These are phyloP conservation scores for Cerastoderma edule DNA, from an alignment of 2,888 invertebrate species.

Conservation along the genomic window DNA sequence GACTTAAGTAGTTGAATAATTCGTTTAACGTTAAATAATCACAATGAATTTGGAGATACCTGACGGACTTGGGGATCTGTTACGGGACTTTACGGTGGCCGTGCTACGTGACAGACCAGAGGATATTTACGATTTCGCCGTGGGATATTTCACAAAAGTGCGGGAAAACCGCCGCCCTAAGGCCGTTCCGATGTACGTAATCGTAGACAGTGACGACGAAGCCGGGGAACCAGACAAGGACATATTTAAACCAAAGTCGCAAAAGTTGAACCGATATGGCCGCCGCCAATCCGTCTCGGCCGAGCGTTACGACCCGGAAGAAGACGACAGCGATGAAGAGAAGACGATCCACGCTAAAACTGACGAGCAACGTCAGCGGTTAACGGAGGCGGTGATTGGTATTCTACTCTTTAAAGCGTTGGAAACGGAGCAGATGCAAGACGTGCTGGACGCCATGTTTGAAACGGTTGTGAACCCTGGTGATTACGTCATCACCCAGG, in stretches of 20 bases:
- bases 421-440: constrained; percentile 82
- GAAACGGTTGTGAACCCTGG: constrained; percentile 81
- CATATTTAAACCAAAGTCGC: constrained; percentile 78
- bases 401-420: constrained; percentile 82
- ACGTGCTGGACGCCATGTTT: constrained; percentile 84
- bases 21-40: background rate
- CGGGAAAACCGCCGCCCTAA: constrained; percentile 78
- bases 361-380: constrained; percentile 80
- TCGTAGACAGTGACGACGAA: constrained; percentile 82
- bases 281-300: constrained; percentile 83
- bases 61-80: constrained; percentile 82
- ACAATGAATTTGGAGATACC: constrained; percentile 82
- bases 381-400: constrained; percentile 80
- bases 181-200: constrained; percentile 83
- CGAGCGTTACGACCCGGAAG: constrained; percentile 83
- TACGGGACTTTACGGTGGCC: constrained; percentile 83
- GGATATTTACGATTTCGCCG: constrained; percentile 82
- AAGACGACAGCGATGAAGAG: constrained; percentile 80
- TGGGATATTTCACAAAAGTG: constrained; percentile 81
- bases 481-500: constrained; percentile 82
- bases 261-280: constrained; percentile 77
- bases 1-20: too few species aligned
- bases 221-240: constrained; percentile 81
- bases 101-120: constrained; percentile 81
- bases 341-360: constrained; percentile 82